phyloP scores from a whole-genome alignment of 2,797 vertebrate species.

The Etheostoma perlongum region DNA sequence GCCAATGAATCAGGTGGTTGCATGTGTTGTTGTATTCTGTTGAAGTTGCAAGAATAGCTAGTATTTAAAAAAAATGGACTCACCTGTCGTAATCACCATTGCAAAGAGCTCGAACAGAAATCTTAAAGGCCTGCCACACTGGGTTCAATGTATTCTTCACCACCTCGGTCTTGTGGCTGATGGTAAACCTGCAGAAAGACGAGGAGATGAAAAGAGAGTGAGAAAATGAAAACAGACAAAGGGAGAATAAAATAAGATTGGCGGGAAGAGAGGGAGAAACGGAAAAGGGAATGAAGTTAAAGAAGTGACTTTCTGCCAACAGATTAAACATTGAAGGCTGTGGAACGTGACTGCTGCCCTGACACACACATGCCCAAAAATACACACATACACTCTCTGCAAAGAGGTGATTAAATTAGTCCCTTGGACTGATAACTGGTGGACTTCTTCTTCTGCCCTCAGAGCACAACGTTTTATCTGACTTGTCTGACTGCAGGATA shows the following conservation, averaged over 20 bases:
- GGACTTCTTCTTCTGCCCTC: slow-evolving; percentile 52
- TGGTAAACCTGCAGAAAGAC: slow-evolving; percentile 87
- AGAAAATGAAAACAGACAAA: background rate
- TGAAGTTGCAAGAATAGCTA: background rate
- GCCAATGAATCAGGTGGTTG: background rate
- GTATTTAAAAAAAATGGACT: slow-evolving; percentile 20
- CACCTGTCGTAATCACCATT: slow-evolving; percentile 95
- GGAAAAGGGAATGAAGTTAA: background rate
- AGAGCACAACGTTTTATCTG: slow-evolving; percentile 62
- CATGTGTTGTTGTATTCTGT: background rate
- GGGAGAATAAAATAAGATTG: background rate
- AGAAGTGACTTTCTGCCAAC: background rate
- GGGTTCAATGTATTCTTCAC: slow-evolving; percentile 94
- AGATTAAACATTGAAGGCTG: background rate
- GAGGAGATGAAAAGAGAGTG: slow-evolving; percentile 7
- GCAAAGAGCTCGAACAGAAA: slow-evolving; percentile 92
- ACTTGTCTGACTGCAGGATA: slow-evolving; percentile 52
- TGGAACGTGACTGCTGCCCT: background rate
- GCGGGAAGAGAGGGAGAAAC: background rate
- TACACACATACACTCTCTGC: slow-evolving; percentile 39
- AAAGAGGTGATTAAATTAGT: slow-evolving; percentile 63
- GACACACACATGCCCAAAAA: slow-evolving; percentile 27
- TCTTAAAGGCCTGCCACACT: slow-evolving; percentile 95
- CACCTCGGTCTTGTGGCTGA: slow-evolving; percentile 95
- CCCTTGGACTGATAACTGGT: slow-evolving; percentile 22